Conservation (phyloP, 2,888 invertebrate genomes). For the Caradrina clavipalpis region DNA sequence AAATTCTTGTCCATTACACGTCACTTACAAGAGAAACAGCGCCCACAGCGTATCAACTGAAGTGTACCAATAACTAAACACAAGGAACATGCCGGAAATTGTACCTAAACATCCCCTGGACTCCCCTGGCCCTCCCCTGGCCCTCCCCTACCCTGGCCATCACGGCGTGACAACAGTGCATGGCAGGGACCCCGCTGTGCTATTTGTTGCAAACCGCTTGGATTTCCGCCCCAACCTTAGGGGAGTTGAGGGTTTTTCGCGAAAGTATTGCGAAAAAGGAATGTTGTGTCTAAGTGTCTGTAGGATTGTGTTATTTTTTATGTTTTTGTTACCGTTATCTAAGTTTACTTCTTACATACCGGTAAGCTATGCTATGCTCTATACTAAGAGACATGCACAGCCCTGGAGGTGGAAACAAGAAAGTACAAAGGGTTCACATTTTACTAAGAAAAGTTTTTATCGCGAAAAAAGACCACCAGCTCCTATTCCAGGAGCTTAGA, state of each 20-base stretch:
- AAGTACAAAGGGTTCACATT: no score
- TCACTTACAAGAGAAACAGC: conserved; percentile 30
- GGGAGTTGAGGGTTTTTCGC: conserved; percentile 63
- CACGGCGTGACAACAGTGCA: conserved; percentile 68
- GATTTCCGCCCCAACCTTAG: conserved; percentile 76
- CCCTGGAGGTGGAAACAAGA: not conserved
- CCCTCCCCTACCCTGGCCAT: conserved; percentile 66
- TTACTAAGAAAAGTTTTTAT: not conserved
- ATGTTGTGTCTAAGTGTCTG: not conserved
- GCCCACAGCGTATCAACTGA: conserved; percentile 34
- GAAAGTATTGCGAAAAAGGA: not conserved
- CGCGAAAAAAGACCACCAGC: not conserved
- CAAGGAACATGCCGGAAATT: conserved; percentile 64
- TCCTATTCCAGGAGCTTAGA: no score
- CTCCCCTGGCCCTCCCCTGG: conserved; percentile 50
- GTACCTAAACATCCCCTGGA: conserved; percentile 58
- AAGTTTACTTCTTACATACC: not conserved
- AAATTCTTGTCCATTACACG: not conserved
- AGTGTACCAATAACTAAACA: conserved; percentile 61
- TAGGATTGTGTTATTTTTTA: not conserved
- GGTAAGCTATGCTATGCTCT: no score
- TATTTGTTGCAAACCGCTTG: conserved; percentile 81
- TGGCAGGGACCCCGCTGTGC: conserved; percentile 75
- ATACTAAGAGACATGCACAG: no score
- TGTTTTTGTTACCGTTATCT: not conserved